phyloP scores from a whole-genome alignment of 2,888 invertebrate genomes.

The Orthosia cruda region DNA sequence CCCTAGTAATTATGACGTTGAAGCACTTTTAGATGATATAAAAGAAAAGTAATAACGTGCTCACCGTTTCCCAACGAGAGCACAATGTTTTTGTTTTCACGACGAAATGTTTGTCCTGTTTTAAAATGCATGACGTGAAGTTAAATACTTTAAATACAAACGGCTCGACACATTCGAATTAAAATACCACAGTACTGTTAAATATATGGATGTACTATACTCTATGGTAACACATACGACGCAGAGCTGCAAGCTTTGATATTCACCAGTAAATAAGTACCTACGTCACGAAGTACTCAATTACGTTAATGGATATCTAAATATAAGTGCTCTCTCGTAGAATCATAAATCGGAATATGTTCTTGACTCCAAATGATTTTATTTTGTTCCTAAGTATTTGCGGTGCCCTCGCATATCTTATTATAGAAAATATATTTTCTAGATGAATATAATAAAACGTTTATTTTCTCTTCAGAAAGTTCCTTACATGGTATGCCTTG shows the following conservation, averaged over 20 bases:
- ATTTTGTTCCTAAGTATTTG: conserved; percentile 14
- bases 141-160: conserved; percentile 50
- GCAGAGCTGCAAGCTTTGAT: conserved; percentile 48
- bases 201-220: conserved; percentile 20
- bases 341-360: conserved; percentile 55
- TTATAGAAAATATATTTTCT: not conserved
- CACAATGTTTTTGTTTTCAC: conserved; percentile 31
- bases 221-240: conserved; percentile 14
- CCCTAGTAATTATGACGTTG: not conserved
- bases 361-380: conserved; percentile 59
- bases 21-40: not conserved
- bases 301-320: conserved; percentile 61
- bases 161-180: conserved; percentile 35
- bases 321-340: conserved; percentile 59
- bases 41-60: conserved; percentile 6
- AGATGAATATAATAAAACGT: not conserved
- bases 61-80: not conserved
- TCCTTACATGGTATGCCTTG: too few species aligned
- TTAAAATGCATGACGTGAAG: conserved; percentile 43
- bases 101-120: conserved; percentile 26
- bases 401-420: not conserved
- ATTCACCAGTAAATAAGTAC: conserved; percentile 49
- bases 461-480: too few species aligned
- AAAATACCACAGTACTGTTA: conserved; percentile 29
- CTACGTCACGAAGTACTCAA: conserved; percentile 60